Evolutionary conservation across 2,888 invertebrate genomes (phyloP).

Genomic region (Tridacna crocea): DNA sequence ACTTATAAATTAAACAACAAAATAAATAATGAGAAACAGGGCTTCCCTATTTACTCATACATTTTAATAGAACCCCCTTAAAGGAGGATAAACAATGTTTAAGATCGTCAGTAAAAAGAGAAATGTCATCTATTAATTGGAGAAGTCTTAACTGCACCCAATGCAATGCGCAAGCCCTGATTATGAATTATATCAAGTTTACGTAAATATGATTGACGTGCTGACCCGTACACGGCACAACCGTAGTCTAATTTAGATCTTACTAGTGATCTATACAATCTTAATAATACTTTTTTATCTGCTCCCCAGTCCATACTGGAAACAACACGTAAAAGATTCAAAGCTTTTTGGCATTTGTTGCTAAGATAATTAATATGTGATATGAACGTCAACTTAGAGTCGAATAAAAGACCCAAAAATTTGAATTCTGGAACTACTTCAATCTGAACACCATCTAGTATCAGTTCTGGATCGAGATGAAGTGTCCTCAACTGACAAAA

Average conservation of each 20-base stretch:
- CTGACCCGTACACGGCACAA: conserved; percentile 43
- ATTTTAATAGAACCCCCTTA: too few relatives aligned
- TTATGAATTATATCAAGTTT: conserved; percentile 20
- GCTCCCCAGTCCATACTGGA: conserved; percentile 41
- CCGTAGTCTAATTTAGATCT: conserved; percentile 26
- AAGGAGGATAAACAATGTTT: too few relatives aligned
- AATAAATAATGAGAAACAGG: too few relatives aligned
- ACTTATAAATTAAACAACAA: too few relatives aligned
- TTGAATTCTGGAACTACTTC: conserved; percentile 19
- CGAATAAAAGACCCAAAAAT: conserved; percentile 52
- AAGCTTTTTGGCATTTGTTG: conserved; percentile 31
- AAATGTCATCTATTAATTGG: too few relatives aligned
- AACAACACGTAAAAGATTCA: conserved; percentile 31
- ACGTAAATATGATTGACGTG: conserved; percentile 37
- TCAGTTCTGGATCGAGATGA: conserved; percentile 35
- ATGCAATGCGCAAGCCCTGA: conserved; percentile 41
- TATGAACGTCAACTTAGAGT: conserved; percentile 43
- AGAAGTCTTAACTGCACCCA: conserved; percentile 29
- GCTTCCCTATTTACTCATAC: too few relatives aligned
- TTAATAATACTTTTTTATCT: conserved; percentile 32
- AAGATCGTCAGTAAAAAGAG: too few relatives aligned
- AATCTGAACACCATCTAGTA: neutral
- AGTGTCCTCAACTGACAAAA: conserved; percentile 29
- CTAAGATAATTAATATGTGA: conserved; percentile 40
- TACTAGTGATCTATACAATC: conserved; percentile 31